Percentiles rank a stretch among this genome's conserved stretches.
Conservation (phyloP, 1,140 invertebrate species). For the Anthonomus grandis region DNA sequence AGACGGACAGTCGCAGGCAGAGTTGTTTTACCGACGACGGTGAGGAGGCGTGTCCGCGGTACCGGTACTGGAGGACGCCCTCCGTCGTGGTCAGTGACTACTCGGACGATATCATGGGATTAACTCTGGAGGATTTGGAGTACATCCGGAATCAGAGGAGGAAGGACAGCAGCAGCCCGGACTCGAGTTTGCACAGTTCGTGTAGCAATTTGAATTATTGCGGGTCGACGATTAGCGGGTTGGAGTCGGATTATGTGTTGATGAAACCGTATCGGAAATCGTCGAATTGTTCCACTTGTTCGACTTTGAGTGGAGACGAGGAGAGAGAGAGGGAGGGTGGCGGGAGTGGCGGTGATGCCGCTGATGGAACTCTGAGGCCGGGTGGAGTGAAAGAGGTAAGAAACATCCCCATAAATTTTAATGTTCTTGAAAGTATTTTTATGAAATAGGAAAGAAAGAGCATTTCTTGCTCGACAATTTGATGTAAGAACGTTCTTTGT, state of each 20-base stretch:
- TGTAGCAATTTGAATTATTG: slow-evolving; percentile 61
- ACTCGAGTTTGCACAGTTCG: slow-evolving; percentile 60
- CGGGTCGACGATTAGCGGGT: slow-evolving; percentile 54
- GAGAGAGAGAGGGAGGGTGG: slow-evolving; percentile 40
- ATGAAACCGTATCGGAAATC: slow-evolving; percentile 56
- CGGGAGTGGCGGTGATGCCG: not conserved
- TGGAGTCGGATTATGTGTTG: slow-evolving; percentile 55
- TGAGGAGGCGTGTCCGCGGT: slow-evolving; percentile 43
- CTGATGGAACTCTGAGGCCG: slow-evolving; percentile 45
- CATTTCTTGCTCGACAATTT: no score
- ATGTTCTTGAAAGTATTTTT: not conserved
- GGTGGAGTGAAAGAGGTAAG: slow-evolving; percentile 49
- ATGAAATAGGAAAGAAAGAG: not conserved
- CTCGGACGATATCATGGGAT: slow-evolving; percentile 66
- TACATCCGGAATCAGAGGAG: slow-evolving; percentile 55
- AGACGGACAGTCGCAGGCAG: slow-evolving; percentile 48
- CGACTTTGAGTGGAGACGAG: slow-evolving; percentile 65
- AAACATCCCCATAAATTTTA: not conserved
- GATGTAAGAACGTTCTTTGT: no score
- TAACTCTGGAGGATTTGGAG: slow-evolving; percentile 64
- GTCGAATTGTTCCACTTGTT: slow-evolving; percentile 62
- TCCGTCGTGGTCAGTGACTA: slow-evolving; percentile 82
- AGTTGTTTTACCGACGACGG: slow-evolving; percentile 52
- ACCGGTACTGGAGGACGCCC: slow-evolving; percentile 68
- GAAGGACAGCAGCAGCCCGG: slow-evolving; percentile 44